Percentiles rank a stretch among this genome's conserved stretches.
phyloP scores from a whole-genome alignment of 2,113 vertebrate genomes.

The Fulmarus glacialis region DNA sequence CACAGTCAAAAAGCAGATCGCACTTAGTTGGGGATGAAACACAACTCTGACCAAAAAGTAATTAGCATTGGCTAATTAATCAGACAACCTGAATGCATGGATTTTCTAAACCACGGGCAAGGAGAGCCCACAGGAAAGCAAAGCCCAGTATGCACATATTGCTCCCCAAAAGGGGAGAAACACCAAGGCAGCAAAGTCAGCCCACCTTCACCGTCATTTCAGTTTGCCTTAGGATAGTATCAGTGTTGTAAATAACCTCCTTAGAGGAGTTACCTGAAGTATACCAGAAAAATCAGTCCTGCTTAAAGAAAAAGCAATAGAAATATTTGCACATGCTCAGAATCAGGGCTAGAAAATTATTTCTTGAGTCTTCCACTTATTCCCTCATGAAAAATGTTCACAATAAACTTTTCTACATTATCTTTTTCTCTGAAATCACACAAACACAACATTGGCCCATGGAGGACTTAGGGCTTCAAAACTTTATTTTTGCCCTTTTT shows the following conservation, averaged over 20 bases:
- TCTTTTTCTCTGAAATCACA: not conserved
- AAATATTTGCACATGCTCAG: not conserved
- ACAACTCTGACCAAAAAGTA: conserved; percentile 38
- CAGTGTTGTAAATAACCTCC: not conserved
- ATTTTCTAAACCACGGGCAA: not conserved
- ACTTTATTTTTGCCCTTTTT: not conserved
- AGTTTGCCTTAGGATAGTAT: not conserved
- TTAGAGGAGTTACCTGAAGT: not conserved
- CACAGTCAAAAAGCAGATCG: conserved; percentile 37
- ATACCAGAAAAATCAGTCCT: not conserved
- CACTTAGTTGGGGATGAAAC: not conserved
- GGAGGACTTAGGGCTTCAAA: not conserved
- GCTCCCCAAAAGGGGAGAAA: not conserved
- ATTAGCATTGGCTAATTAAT: conserved; percentile 25
- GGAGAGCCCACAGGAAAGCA: not conserved
- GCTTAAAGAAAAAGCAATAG: not conserved
- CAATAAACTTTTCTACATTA: not conserved
- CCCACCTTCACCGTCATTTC: not conserved
- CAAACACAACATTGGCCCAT: not conserved
- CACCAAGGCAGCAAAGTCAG: not conserved
- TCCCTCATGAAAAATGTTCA: not conserved
- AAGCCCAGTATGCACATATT: not conserved
- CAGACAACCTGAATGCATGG: not conserved
- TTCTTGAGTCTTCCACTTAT: not conserved
- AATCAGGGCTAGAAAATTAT: not conserved